phyloP scores from a whole-genome alignment of 1,140 invertebrate species.

The Metaphire vulgaris region DNA sequence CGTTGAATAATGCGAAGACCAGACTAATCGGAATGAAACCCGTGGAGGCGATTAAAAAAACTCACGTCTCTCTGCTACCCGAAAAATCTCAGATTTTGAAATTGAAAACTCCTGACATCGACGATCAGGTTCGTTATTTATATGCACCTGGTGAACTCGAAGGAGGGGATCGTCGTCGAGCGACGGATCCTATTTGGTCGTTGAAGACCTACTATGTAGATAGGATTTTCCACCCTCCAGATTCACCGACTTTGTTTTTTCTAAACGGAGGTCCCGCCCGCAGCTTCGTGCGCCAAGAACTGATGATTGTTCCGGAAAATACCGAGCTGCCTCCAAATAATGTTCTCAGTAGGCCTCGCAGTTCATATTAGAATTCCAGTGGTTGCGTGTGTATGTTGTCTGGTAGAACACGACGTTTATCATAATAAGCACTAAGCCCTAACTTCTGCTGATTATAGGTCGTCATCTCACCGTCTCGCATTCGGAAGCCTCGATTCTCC shows the following conservation, averaged over 20 bases:
- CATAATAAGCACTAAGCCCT: too few relatives aligned
- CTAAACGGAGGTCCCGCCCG: conserved; percentile 21
- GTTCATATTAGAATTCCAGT: too few relatives aligned
- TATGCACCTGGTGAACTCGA: conserved; percentile 33
- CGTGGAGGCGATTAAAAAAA: conserved; percentile 25
- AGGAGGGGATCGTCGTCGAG: conserved; percentile 25
- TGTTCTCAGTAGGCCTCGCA: too few relatives aligned
- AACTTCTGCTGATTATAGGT: too few relatives aligned
- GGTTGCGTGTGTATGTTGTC: too few relatives aligned
- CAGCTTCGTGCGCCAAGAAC: conserved; percentile 30
- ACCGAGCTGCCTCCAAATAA: conserved; percentile 18
- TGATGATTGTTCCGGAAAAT: conserved; percentile 25
- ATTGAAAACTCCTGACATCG: conserved; percentile 5
- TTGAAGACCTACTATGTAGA: conserved; percentile 22
- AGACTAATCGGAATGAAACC: conserved; percentile 27
- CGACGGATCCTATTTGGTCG: conserved; percentile 31
- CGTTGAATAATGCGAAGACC: conserved; percentile 27
- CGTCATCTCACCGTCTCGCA: too few relatives aligned
- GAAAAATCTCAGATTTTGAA: conserved; percentile 4
- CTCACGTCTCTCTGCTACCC: conserved; percentile 3
- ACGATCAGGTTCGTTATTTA: conserved; percentile 22
- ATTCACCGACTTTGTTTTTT: conserved; percentile 28
- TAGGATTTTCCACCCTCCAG: conserved; percentile 9
- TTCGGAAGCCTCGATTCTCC: too few relatives aligned
- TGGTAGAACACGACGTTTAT: too few relatives aligned